Evolutionary conservation across 2,113 vertebrate species (phyloP).

Genomic region (Emydura subglobosa): DNA sequence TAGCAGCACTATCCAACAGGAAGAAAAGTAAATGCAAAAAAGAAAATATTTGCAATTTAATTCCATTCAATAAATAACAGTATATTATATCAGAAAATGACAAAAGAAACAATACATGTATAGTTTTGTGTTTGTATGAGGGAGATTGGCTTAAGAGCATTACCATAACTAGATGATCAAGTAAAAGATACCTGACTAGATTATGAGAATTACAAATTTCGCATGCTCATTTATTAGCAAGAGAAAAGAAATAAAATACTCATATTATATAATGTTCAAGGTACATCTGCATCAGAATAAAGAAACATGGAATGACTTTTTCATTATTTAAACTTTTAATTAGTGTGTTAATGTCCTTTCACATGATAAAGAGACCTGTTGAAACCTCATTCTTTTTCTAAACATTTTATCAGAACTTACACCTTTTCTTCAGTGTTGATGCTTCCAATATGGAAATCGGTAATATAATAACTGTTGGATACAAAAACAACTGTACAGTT

Average conservation of each 20-base stretch:
- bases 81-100: background rate
- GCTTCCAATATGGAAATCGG: background rate
- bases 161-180: background rate
- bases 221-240: background rate
- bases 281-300: background rate
- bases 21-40: background rate
- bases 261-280: background rate
- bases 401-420: background rate
- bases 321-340: background rate
- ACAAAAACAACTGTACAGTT: background rate
- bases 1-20: background rate
- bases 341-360: background rate
- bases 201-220: background rate
- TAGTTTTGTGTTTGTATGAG: background rate
- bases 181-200: background rate
- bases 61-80: background rate
- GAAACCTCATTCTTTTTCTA: background rate
- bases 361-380: background rate
- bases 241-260: background rate
- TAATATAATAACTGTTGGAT: background rate
- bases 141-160: background rate
- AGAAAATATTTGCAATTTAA: background rate
- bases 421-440: background rate
- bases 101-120: background rate
- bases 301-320: background rate